Percentiles rank a stretch among this genome's conserved stretches.
These are phyloP conservation scores for Hyperoodon ampullatus DNA, from an alignment of 2,113 vertebrate genomes.

Conservation along the genomic window DNA sequence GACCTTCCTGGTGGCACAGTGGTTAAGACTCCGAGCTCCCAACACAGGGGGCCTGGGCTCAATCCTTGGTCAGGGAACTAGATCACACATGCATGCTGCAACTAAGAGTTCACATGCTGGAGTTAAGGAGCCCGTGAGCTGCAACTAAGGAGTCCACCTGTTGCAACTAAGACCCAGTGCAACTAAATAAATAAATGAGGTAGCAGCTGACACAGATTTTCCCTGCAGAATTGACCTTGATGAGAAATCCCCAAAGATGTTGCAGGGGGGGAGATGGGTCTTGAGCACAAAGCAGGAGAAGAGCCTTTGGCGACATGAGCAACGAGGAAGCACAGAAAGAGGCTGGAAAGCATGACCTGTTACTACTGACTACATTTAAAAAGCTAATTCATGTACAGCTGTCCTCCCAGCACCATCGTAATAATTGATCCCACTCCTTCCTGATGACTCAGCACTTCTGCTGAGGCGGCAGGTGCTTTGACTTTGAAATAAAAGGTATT, in stretches of 20 bases:
- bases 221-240: neutral
- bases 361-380: accelerated
- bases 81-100: too few relatives aligned
- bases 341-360: neutral
- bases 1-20: too few relatives aligned
- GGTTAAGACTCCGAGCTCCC: too few relatives aligned
- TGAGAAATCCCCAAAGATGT: neutral
- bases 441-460: neutral
- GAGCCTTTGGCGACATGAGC: neutral
- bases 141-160: too few relatives aligned
- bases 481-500: neutral
- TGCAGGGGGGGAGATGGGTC: neutral
- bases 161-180: too few relatives aligned
- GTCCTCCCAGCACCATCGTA: accelerated
- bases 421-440: neutral
- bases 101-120: too few relatives aligned
- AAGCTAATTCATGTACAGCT: accelerated
- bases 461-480: neutral
- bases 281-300: neutral
- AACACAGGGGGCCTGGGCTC: too few relatives aligned
- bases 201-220: slow-evolving; percentile 46
- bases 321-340: neutral
- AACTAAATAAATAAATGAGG: too few relatives aligned
- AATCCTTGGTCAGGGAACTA: too few relatives aligned
- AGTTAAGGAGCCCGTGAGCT: too few relatives aligned